Conservation (phyloP, 2,113 vertebrate genomes). For the Accipiter virgatus region DNA sequence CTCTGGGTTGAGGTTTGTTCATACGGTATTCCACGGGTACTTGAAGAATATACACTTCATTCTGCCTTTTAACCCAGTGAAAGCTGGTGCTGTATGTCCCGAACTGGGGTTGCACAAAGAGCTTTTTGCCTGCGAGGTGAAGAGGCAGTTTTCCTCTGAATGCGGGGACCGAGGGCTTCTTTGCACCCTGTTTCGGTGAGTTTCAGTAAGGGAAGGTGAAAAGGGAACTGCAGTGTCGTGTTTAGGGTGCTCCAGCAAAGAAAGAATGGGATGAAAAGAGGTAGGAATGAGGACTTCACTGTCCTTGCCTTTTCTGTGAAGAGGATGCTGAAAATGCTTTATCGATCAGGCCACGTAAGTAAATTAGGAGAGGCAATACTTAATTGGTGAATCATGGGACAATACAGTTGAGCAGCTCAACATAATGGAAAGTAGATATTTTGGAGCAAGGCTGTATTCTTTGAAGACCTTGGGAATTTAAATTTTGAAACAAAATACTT, state of each 20-base stretch:
- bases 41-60: not conserved
- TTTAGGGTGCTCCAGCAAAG: not conserved
- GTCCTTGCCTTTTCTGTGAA: not conserved
- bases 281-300: not conserved
- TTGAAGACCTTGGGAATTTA: not conserved
- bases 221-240: not conserved
- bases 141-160: not conserved
- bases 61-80: not conserved
- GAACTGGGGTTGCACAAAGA: not conserved
- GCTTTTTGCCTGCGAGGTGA: not conserved
- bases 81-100: not conserved
- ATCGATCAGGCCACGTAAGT: not conserved
- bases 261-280: not conserved
- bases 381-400: not conserved
- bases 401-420: not conserved
- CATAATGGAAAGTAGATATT: not conserved
- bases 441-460: not conserved
- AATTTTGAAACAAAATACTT: not conserved
- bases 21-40: not conserved
- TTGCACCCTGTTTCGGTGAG: rapidly evolving
- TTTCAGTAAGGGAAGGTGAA: not conserved
- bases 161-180: rapidly evolving
- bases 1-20: not conserved
- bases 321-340: not conserved
- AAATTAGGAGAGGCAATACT: not conserved